A percentile compares a stretch with the other conserved stretches of the same genome.
Evolutionary conservation across 2,113 vertebrate species (phyloP).

Genomic region (Halichoerus grypus): DNA sequence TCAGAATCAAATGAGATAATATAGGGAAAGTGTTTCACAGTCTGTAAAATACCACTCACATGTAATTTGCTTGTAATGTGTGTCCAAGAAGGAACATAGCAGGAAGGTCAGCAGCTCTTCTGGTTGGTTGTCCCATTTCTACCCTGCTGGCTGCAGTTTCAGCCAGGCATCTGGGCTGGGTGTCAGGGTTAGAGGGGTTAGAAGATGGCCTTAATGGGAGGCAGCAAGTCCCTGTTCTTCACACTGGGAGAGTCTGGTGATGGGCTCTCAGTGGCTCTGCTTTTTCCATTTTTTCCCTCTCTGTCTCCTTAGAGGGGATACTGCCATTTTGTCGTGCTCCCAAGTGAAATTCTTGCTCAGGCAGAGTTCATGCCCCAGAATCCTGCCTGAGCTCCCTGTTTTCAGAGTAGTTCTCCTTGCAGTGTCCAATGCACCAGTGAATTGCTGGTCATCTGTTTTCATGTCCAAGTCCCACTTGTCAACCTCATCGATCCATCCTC

Average conservation of each 20-base stretch:
- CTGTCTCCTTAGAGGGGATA: neutral
- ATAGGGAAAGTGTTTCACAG: neutral
- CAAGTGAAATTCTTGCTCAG: neutral
- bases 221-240: neutral
- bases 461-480: neutral
- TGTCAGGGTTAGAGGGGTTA: neutral
- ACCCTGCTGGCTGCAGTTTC: neutral
- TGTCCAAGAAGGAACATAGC: no score
- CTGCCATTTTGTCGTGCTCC: neutral
- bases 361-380: neutral
- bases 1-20: neutral
- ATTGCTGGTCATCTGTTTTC: neutral
- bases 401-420: neutral
- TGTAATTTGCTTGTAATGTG: neutral
- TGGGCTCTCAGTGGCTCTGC: neutral
- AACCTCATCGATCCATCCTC: neutral
- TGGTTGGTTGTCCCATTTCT: fast-evolving
- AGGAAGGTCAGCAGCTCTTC: neutral
- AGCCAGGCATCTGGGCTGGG: no score
- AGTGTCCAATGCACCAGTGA: neutral
- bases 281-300: neutral
- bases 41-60: neutral
- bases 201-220: neutral
- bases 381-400: neutral
- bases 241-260: fast-evolving